These are phyloP conservation scores for Agrotis segetum DNA, from an alignment of 2,888 invertebrate species.

Conservation along the genomic window DNA sequence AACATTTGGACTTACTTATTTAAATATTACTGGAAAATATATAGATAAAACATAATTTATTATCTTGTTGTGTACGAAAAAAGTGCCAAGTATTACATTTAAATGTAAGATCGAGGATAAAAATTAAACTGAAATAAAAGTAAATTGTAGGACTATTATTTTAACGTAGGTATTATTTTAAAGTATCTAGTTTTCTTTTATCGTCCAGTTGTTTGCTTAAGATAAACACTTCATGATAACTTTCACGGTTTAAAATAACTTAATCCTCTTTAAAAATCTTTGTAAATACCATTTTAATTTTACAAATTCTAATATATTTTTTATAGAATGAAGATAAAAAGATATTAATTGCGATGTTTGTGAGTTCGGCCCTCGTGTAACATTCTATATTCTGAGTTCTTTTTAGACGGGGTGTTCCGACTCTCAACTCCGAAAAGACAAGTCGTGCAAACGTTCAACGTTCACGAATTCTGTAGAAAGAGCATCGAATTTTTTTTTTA, in stretches of 20 bases:
- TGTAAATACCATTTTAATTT: not conserved
- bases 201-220: not conserved
- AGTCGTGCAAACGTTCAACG: not conserved
- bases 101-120: not conserved
- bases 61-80: not conserved
- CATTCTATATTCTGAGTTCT: not conserved
- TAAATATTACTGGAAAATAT: not conserved
- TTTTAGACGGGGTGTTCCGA: not conserved
- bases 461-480: not conserved
- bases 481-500: not conserved
- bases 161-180: conserved; percentile 11
- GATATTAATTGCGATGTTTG: no score
- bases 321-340: no score
- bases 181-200: conserved; percentile 10
- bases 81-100: not conserved
- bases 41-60: not conserved
- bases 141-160: not conserved
- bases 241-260: not conserved
- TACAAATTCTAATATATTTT: no score
- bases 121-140: not conserved
- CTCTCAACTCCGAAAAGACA: not conserved
- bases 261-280: not conserved
- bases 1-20: not conserved
- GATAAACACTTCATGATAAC: not conserved
- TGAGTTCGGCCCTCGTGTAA: not conserved